Evolutionary conservation across 2,888 invertebrate species (phyloP), one percentile per base, ranked within the genome.

Genomic region (Galeopsomyia nigrocyanea): DNA sequence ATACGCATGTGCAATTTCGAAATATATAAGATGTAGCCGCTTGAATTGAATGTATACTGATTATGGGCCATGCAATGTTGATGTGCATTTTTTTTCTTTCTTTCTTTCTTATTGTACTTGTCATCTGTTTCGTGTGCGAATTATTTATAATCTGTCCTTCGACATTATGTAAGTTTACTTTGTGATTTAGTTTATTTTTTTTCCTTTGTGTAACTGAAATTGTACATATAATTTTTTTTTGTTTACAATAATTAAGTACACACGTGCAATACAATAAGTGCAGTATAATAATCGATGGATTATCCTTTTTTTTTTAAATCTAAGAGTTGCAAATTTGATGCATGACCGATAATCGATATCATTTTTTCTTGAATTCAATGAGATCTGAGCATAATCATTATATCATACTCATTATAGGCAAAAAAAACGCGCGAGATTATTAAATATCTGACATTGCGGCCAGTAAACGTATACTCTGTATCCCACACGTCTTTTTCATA

Each of bases 381-480:
- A 71, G 68, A 73, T 71, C 61, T 60, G 66, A 73, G 62, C 74
- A 73, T 68, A 7, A 66, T 56, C 39, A 51, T 17, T 67, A 55
- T 56, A 63, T 58, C 13, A 39, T 39, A 13, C 10, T 10, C 39
- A 57, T n/a, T 58, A 63, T 55, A 58, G 17, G 56, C 26, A 39
- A 53, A 46, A 57, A n/a, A 26, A 26, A 3, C 5, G 5, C 56
- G 57, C 71, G 69, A 74, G 72, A 76, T 76, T 77, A 75, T 77
- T 77, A 77, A 77, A 77, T 76, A 79, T 77, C 80, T 79, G 81
- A 83, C 80, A 81, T 80, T 81, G 80, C 81, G 84, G 83, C 83
- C 85, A 84, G 83, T 84, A 83, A 39, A 81, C 77, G 77, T 75
- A 75, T 78, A 78, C 75, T 78, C 77, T 77, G 77, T 75, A 78